Evolutionary conservation across 2,888 invertebrate genomes (phyloP).

Genomic region (Scaptomyza cyrtandrae): DNA sequence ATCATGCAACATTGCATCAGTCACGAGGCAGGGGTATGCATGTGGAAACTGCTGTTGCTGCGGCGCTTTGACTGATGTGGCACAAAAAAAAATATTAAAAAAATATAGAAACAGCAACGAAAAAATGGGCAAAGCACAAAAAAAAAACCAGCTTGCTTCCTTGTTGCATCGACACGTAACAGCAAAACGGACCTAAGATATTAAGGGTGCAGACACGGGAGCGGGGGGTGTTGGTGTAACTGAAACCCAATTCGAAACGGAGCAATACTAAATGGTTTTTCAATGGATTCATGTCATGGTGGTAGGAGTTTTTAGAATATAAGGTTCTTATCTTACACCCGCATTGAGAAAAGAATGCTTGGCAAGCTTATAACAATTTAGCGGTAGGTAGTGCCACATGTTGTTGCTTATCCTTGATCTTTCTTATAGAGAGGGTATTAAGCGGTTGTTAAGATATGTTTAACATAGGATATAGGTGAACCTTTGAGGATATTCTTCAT

Average conservation of each 20-base stretch:
- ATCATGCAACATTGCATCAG: conserved; percentile 48
- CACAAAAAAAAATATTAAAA: conserved; percentile 35
- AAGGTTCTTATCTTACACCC: conserved; percentile 22
- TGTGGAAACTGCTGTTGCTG: conserved; percentile 59
- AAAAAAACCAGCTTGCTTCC: conserved; percentile 52
- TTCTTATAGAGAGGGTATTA: background rate
- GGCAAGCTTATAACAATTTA: conserved; percentile 63
- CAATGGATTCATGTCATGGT: conserved; percentile 60
- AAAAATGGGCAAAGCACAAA: conserved; percentile 29
- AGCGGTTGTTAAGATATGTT: background rate
- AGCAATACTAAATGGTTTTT: conserved; percentile 71
- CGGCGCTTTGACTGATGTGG: conserved; percentile 75
- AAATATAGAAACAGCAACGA: background rate
- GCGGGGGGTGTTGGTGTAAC: conserved; percentile 2
- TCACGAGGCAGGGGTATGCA: conserved; percentile 14
- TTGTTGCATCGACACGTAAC: conserved; percentile 70
- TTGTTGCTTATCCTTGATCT: conserved; percentile 8
- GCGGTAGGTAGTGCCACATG: conserved; percentile 45
- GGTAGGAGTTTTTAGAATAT: conserved; percentile 10
- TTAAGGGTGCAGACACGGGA: background rate
- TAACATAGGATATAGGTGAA: background rate
- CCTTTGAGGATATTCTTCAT: too few species aligned
- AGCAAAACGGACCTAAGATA: conserved; percentile 27
- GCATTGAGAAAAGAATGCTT: conserved; percentile 25
- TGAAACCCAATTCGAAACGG: conserved; percentile 29